Conservation (phyloP, 2,888 invertebrate genomes). For the Aporophyla lueneburgensis region DNA sequence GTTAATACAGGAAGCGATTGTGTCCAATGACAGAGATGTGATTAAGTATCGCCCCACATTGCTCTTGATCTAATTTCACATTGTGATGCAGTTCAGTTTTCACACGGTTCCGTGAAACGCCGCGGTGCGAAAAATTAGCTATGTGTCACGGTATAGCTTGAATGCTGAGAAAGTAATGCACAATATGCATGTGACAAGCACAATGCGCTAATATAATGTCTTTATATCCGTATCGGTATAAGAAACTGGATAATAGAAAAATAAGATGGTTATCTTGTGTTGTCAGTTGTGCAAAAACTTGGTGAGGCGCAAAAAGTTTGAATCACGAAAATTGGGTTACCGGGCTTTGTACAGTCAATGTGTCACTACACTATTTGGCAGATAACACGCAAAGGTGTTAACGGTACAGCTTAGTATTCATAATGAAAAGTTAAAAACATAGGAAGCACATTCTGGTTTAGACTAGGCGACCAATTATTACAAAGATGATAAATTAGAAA, state of each 20-base stretch:
- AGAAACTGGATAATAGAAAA: conserved; percentile 33
- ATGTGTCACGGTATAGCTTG: conserved; percentile 60
- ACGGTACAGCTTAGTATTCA: background rate
- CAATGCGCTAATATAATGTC: conserved; percentile 47
- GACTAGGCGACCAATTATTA: background rate
- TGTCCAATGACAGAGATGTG: conserved; percentile 68
- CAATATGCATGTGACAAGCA: conserved; percentile 42
- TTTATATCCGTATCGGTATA: conserved; percentile 53
- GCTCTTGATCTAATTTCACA: conserved; percentile 77
- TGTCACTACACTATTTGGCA: conserved; percentile 31
- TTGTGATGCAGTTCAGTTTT: conserved; percentile 68
- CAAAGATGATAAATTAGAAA: conserved; percentile 11
- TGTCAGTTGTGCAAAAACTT: conserved; percentile 45
- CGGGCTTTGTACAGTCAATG: conserved; percentile 7
- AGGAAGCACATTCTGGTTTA: conserved; percentile 19
- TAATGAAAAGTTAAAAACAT: background rate
- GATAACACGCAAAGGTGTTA: conserved; percentile 7
- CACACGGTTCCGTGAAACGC: conserved; percentile 69
- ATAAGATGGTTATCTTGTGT: conserved; percentile 18
- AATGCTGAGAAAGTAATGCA: conserved; percentile 65
- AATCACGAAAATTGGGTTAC: conserved; percentile 50
- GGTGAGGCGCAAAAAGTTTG: conserved; percentile 46
- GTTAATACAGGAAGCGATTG: conserved; percentile 67
- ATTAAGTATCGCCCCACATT: conserved; percentile 60
- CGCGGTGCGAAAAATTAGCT: conserved; percentile 67